Percentiles rank a stretch among this genome's conserved stretches.
phyloP scores from a whole-genome alignment of 1,140 invertebrate genomes.

The Druon quercuslanigerum region DNA sequence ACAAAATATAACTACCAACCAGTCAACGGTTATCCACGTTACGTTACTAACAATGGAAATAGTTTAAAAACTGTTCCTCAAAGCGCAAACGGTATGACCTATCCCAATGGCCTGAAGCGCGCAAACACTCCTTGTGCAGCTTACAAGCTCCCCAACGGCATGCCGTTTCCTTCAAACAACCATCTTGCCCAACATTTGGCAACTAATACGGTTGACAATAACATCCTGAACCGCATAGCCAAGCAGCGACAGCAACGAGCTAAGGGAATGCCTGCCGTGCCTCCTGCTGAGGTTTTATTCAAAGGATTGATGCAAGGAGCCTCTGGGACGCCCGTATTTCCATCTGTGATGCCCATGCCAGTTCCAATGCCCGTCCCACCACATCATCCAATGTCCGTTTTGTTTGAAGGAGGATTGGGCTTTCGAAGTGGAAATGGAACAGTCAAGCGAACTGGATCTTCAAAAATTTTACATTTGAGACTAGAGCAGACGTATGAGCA shows the following conservation, averaged over 20 bases:
- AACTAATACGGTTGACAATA: slow-evolving; percentile 58
- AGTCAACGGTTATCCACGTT: slow-evolving; percentile 64
- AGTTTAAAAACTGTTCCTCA: slow-evolving; percentile 59
- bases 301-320: slow-evolving; percentile 55
- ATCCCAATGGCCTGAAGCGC: slow-evolving; percentile 63
- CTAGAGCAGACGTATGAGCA: slow-evolving; percentile 90
- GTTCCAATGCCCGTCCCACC: slow-evolving; percentile 59
- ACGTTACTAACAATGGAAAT: slow-evolving; percentile 63
- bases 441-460: slow-evolving; percentile 77
- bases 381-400: slow-evolving; percentile 61
- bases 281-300: slow-evolving; percentile 63
- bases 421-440: slow-evolving; percentile 58
- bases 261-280: slow-evolving; percentile 48
- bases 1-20: slow-evolving; percentile 66
- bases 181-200: slow-evolving; percentile 55
- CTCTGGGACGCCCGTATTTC: slow-evolving; percentile 51
- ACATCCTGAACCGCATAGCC: slow-evolving; percentile 64
- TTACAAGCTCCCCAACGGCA: slow-evolving; percentile 62
- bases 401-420: slow-evolving; percentile 60
- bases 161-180: slow-evolving; percentile 50
- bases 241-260: slow-evolving; percentile 58
- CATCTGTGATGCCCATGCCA: slow-evolving; percentile 64
- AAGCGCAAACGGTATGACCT: slow-evolving; percentile 42
- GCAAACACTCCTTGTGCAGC: slow-evolving; percentile 51
- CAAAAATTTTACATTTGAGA: slow-evolving; percentile 82